Evolutionary conservation across 2,888 invertebrate species (phyloP).

Genomic region (Tetranychus piercei): DNA sequence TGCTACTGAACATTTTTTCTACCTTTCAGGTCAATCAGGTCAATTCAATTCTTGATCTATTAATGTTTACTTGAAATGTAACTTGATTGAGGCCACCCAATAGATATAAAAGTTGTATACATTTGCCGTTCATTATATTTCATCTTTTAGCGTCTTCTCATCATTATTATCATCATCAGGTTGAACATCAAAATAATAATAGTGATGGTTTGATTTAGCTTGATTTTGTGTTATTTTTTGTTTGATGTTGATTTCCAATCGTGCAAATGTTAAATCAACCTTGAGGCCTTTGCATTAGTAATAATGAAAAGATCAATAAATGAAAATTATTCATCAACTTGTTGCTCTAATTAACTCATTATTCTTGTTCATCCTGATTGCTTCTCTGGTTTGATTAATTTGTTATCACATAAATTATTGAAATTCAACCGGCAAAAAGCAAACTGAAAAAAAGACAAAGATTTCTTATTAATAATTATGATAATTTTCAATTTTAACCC

Average conservation of each 20-base stretch:
- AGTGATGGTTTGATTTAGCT: not conserved
- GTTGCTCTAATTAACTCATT: not conserved
- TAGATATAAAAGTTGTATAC: not conserved
- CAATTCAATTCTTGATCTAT: not conserved
- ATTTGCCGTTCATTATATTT: not conserved
- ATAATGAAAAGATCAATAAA: slow-evolving; percentile 17
- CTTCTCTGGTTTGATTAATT: not conserved
- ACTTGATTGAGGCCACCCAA: not conserved
- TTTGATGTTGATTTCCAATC: not conserved
- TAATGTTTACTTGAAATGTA: not conserved
- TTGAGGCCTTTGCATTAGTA: not conserved
- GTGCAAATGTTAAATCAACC: not conserved
- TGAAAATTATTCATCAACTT: not conserved
- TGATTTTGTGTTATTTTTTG: too few relatives aligned
- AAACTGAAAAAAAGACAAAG: too few relatives aligned
- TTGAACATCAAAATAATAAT: not conserved
- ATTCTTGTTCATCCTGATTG: not conserved
- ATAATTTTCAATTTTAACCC: too few relatives aligned
- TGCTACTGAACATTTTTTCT: not conserved
- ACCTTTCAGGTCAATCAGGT: not conserved
- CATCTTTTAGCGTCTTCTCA: too few relatives aligned
- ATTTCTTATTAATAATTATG: too few relatives aligned
- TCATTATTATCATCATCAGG: not conserved
- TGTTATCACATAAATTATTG: not conserved
- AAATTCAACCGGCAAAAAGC: too few relatives aligned